Base-by-base conservation (phyloP, 2,113 vertebrate species). In the Gulo gulo region DNA sequence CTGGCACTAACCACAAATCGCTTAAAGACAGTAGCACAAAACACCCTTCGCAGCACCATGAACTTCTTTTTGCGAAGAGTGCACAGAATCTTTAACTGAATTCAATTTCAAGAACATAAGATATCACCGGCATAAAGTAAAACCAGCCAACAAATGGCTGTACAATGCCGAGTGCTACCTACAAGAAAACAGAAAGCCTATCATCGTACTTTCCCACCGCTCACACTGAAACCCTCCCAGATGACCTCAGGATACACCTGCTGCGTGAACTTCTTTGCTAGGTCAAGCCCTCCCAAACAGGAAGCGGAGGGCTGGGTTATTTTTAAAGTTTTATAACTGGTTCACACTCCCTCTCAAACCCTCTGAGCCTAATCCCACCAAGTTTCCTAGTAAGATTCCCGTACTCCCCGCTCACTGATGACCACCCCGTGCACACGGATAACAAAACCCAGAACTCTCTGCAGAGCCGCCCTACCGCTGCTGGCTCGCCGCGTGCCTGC, bases 261-360 rank as follows among this genome's bases (percentile, higher is more conserved):
- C 78, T 91, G 73, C 39, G 81, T 81, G 92, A 96, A 93, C 59
- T 80, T 85, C 21, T 88, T 71, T 36, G 52, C 20, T 59, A 50
- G 65, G 65, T 73, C 71, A 55, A 45, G 42, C 47, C 78, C 93
- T 94, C 69, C 67, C 61, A 69, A 82, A 87, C 80, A 97, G 87
- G 97, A 96, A 95, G 29, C 93, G 55, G 85, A 94, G 14, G 78
- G 92, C n/a, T 96, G 74, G 23, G 67, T 71, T 97, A 96, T 87
- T 95, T 97, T 96, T 97, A 93, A 91, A 94, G 42, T 39, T 78
- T 84, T 59, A 80, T 42, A 89, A 87, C 12, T 39, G 47, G 34
- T 24, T 74, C 69, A n/a, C 18, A 90, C 36, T 65, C 82, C 92
- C 80, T 94, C 88, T 83, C 55, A 65, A 69, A 79, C 67, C 20